Evolutionary conservation across 2,113 vertebrate species (phyloP), one percentile per base, ranked within the genome.

Genomic region (Thymallus thymallus): DNA sequence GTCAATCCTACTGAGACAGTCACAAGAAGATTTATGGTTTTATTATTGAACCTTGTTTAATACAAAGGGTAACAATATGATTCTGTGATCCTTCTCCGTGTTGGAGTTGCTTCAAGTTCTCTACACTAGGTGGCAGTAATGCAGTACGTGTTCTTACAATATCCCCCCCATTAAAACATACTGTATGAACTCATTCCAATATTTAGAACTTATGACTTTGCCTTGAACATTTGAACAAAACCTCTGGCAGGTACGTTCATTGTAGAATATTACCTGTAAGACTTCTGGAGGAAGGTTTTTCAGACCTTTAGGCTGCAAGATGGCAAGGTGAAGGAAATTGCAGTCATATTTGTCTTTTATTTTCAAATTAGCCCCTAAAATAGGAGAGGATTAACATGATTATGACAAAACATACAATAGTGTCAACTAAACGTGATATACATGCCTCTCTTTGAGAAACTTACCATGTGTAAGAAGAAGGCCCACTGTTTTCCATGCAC

Each of bases 271-370:
- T 92, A 96, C 95, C 94, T 96, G 93, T 70, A 96, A 80, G 83
- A 93, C 92, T 45, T 94, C 91, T 55, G 91, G 87, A 67, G 71
- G 85, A 63, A 96, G 82, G 81, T 96, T 94, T 74, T 91, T 94
- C 71, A 96, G 84, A 76, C 95, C 95, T 84, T 93, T 89, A 62
- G 94, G 92, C 71, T 96, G 95, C 56, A 95, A 84, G 22, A 96
- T 94, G 1, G 93, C 94, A 71, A 96, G 88, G 82, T 96, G 95
- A 84, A 96, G 86, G 84, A 96, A 96, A 84, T 95, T 96, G 68
- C 95, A 92, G 69, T 94, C 94, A 75, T 86, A 80, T 61, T 90
- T 83, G 88, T 96, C 95, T 87, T 94, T 95, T 82, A 94, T 85
- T 56, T 91, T 92, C 60, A 96, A 87, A 73, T 92, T 88, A 78